A percentile compares a stretch with the other conserved stretches of the same genome.
These are phyloP conservation scores for Phrynocephalus versicolor DNA, from an alignment of 2,113 vertebrate species.

Conservation along the genomic window DNA sequence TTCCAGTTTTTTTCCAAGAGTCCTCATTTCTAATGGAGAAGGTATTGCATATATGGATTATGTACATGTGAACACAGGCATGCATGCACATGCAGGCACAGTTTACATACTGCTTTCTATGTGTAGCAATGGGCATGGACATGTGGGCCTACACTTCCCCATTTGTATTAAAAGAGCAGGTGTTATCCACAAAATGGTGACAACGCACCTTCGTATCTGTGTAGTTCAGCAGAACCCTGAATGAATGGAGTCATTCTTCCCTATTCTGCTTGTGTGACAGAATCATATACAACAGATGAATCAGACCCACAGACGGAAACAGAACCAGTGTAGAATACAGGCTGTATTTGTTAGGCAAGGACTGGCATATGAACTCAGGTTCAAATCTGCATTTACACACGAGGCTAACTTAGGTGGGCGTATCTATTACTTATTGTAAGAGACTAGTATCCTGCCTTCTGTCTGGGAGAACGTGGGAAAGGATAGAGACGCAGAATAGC, in stretches of 20 bases:
- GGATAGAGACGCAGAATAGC: no score
- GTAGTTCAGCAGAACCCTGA: neutral
- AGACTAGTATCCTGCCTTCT: no score
- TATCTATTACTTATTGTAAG: no score
- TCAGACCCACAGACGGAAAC: neutral
- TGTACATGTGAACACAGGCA: neutral
- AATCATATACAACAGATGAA: neutral
- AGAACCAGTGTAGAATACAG: no score
- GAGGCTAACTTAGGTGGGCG: no score
- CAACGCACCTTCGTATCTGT: neutral
- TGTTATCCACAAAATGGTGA: neutral
- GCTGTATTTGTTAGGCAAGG: no score
- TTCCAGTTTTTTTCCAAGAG: no score
- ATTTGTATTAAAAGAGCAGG: neutral
- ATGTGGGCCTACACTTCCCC: neutral
- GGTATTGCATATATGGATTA: neutral
- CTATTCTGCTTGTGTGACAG: neutral
- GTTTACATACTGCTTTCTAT: neutral
- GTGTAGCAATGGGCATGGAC: neutral
- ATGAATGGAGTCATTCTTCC: neutral
- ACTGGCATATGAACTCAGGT: no score
- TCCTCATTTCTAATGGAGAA: no score
- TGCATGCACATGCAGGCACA: no score
- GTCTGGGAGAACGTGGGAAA: no score
- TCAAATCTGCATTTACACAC: no score